Evolutionary conservation across 2,797 vertebrate species (phyloP), one percentile per base, ranked within the genome.

Genomic region (Sciaenops ocellatus): DNA sequence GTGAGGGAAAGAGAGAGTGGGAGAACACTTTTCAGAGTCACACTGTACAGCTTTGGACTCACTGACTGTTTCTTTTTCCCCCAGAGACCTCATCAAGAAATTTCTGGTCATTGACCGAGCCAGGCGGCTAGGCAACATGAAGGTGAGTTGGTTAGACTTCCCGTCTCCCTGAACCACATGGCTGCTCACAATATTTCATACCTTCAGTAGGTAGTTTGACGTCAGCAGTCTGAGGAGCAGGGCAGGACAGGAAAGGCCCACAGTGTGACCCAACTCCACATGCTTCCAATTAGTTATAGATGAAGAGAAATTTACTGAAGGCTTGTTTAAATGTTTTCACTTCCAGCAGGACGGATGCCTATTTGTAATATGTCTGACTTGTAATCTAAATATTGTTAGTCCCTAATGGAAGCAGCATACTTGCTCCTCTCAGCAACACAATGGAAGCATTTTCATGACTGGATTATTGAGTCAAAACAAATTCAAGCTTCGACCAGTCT

Each of bases 1-100:
- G 11, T 57, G 30, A 44, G 13, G 28, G 44, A 47, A 44, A 46
- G 46, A 24, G 22, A 41, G 22, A 18, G 17, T 26, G n/a, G 3
- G 28, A 44, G 46, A 18, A 17, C 10, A 0, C 55, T 52, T 63
- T 41, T 41, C 30, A n/a, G 22, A 69, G 6, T n/a, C 28, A 6
- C 20, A 28, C 34, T 50, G n/a, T 67, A 17, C 71, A 46, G 22
- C 73, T 64, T 26, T 41, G 28, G 11, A 76, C 50, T 80, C 61
- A 83, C 70, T 70, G 26, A 56, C 63, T 64, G 12, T 73, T 82
- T 77, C 55, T 44, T 22, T 47, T 34, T 52, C n/a, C 78, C 46
- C 50, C 84, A 99, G 98, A 89, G 98, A 99, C 89, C 96, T 99
- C 92, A 97, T 99, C 91, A 98, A 96, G 95, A 99, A 98, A 56